Conservation (phyloP, 2,888 invertebrate species). For the Maniola hyperantus region DNA sequence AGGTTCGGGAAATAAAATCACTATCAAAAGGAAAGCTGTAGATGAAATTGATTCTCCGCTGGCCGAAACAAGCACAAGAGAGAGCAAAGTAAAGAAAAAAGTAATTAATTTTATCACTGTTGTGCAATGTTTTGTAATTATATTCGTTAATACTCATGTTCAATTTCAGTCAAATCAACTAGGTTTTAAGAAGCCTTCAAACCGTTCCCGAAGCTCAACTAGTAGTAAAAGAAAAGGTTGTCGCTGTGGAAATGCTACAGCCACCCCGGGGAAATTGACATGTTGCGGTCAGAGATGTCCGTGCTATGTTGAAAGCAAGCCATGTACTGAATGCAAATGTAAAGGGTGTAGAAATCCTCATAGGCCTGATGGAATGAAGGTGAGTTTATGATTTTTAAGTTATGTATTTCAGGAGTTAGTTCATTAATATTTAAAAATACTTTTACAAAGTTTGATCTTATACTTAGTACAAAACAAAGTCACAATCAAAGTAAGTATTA, state of each 20-base stretch:
- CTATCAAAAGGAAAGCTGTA: conserved; percentile 89
- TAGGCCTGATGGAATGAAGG: conserved; percentile 90
- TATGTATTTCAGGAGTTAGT: too few relatives aligned
- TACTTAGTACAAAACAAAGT: too few relatives aligned
- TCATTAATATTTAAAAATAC: too few relatives aligned
- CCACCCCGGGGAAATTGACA: conserved; percentile 93
- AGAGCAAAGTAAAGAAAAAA: conserved; percentile 63
- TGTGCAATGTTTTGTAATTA: neutral
- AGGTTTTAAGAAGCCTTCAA: conserved; percentile 77
- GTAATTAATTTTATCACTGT: conserved; percentile 7
- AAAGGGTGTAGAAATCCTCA: conserved; percentile 96
- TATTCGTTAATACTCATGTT: conserved; percentile 38
- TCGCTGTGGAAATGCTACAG: conserved; percentile 95
- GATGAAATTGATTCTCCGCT: conserved; percentile 79
- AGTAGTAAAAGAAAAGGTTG: conserved; percentile 88
- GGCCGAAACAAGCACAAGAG: conserved; percentile 63
- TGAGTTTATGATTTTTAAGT: neutral
- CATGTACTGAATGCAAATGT: conserved; percentile 95
- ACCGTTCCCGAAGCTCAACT: conserved; percentile 69
- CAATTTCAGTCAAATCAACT: conserved; percentile 65
- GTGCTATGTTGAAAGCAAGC: conserved; percentile 95
- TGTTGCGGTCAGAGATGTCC: conserved; percentile 97
- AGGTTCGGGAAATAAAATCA: conserved; percentile 91
- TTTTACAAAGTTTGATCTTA: too few relatives aligned
- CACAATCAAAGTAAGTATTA: too few relatives aligned